Percentiles rank a stretch among this genome's conserved stretches.
Conservation (phyloP, 2,797 vertebrate genomes). For the Pantherophis vulpinus region DNA sequence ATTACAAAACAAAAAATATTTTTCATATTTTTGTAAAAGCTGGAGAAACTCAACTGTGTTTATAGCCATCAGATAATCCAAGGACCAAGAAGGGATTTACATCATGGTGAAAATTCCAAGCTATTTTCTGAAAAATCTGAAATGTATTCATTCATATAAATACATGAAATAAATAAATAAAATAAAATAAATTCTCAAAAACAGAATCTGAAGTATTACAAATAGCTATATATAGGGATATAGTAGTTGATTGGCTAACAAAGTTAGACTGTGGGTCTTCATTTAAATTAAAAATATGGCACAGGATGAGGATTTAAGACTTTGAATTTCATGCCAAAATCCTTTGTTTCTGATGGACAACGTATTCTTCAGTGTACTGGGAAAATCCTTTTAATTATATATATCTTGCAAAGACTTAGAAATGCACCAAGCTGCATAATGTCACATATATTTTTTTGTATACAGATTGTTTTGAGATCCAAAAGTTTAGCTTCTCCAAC, state of each 20-base stretch:
- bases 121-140: background rate
- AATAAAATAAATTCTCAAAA: background rate
- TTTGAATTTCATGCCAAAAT: constrained; percentile 11
- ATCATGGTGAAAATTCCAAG: background rate
- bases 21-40: constrained; percentile 24
- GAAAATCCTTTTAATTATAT: background rate
- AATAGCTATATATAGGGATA: background rate
- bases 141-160: background rate
- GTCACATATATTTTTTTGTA: background rate
- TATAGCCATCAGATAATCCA: background rate
- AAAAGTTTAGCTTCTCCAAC: constrained; percentile 28
- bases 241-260: background rate
- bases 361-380: background rate
- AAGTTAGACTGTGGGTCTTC: rapidly evolving
- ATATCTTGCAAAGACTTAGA: background rate
- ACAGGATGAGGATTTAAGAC: background rate
- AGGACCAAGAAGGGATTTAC: background rate
- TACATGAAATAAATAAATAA: too few relatives aligned
- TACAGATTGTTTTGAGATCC: background rate
- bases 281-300: constrained; percentile 16
- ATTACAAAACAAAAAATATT: constrained; percentile 16
- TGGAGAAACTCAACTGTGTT: constrained; percentile 25
- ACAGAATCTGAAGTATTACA: background rate
- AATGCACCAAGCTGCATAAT: background rate
- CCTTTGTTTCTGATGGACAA: background rate